phyloP scores from a whole-genome alignment of 1,140 invertebrate species.

The Zaprionus nigranus region DNA sequence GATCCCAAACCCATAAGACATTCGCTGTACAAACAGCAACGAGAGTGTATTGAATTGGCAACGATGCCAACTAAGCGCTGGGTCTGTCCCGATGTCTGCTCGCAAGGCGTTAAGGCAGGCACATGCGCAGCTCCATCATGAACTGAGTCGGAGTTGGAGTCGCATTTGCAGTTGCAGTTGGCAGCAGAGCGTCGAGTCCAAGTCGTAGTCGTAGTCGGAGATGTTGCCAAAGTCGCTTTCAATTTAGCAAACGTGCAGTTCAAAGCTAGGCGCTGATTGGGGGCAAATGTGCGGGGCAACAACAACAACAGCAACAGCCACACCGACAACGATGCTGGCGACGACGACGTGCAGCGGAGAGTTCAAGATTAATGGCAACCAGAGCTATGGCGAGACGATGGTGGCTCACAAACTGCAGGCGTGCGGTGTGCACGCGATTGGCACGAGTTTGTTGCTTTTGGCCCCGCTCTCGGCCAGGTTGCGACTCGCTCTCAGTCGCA shows the following conservation, averaged over 20 bases:
- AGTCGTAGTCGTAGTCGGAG: conserved; percentile 44
- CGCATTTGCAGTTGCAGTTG: conserved; percentile 39
- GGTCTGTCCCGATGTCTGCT: conserved; percentile 34
- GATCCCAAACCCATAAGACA: too few species aligned
- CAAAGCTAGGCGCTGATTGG: conserved; percentile 79
- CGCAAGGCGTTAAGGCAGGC: conserved; percentile 70
- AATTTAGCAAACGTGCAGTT: conserved; percentile 82
- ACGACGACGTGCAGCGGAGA: conserved; percentile 46
- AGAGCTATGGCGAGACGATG: conserved; percentile 47
- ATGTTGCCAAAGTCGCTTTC: conserved; percentile 73
- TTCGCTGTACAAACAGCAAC: not conserved
- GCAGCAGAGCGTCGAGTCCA: conserved; percentile 7
- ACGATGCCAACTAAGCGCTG: conserved; percentile 15
- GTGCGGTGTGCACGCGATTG: conserved; percentile 82
- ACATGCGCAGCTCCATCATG: conserved; percentile 52
- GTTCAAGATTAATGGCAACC: conserved; percentile 74
- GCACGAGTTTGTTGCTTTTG: conserved; percentile 74
- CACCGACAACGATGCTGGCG: conserved; percentile 7
- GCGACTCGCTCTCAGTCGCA: conserved; percentile 5
- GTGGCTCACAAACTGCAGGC: conserved; percentile 63
- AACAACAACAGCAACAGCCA: conserved; percentile 14
- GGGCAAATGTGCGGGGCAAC: conserved; percentile 70
- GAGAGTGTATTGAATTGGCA: conserved; percentile 20
- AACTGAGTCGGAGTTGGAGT: conserved; percentile 20
- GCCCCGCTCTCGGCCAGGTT: conserved; percentile 39